Percentiles rank a stretch among this genome's conserved stretches.
Evolutionary conservation across 2,113 vertebrate species (phyloP).

Genomic region (Crotalus tigris): DNA sequence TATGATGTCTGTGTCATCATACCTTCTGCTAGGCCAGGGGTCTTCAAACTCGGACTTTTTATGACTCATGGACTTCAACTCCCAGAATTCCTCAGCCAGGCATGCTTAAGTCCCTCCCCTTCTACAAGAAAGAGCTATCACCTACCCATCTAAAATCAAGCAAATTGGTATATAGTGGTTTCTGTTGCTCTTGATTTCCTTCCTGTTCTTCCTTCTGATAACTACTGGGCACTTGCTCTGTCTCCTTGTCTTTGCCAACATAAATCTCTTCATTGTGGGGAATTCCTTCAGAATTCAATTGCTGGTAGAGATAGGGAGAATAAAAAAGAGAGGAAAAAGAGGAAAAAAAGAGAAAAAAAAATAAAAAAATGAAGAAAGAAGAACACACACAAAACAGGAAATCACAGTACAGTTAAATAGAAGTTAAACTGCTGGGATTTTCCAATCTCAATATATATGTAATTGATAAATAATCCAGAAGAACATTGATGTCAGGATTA

Average conservation of each 20-base stretch:
- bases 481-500: background rate
- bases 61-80: too few species aligned
- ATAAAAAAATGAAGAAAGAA: background rate
- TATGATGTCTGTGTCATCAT: background rate
- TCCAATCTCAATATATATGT: background rate
- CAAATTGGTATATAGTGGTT: background rate
- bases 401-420: background rate
- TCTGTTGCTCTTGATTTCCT: background rate
- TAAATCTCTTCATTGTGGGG: background rate
- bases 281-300: background rate
- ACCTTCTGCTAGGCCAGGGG: background rate
- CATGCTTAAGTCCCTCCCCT: background rate
- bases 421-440: background rate
- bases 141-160: constrained; percentile 18
- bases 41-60: too few species aligned
- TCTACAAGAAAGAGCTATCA: background rate
- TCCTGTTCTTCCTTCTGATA: background rate
- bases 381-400: background rate
- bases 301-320: background rate
- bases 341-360: too few species aligned
- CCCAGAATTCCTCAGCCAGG: too few species aligned
- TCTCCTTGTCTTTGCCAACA: background rate
- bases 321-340: too few species aligned
- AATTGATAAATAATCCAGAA: too few species aligned
- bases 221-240: too few species aligned